Conservation (phyloP, 2,113 vertebrate species). For the Motacilla alba region DNA sequence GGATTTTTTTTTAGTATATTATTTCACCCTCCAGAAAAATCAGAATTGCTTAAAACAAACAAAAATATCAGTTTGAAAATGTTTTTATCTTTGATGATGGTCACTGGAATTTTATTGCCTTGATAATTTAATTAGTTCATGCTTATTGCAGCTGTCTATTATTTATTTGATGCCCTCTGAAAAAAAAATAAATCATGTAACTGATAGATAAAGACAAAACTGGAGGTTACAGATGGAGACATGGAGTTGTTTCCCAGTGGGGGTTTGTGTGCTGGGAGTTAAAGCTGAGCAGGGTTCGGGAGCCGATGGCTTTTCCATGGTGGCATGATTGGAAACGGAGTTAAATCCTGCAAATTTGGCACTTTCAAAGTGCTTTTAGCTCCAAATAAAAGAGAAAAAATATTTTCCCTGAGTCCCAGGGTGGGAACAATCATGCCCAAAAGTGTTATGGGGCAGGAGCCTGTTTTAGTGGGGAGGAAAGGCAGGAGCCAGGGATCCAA, state of each 20-base stretch:
- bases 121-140: not conserved
- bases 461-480: not conserved
- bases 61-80: not conserved
- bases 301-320: not conserved
- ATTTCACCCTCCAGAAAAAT: not conserved
- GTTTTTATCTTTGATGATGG: not conserved
- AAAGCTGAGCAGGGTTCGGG: not conserved
- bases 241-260: not conserved
- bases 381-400: not conserved
- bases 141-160: not conserved
- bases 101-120: not conserved
- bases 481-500: not conserved
- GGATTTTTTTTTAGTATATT: not conserved
- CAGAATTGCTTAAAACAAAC: not conserved
- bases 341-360: not conserved
- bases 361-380: not conserved
- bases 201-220: not conserved
- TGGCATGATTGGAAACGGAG: not conserved
- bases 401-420: rapidly evolving
- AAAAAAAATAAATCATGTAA: not conserved
- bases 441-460: not conserved
- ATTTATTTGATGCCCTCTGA: not conserved
- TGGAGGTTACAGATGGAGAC: not conserved
- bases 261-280: not conserved
- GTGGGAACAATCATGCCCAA: not conserved